Evolutionary conservation across 2,797 vertebrate genomes (phyloP), one percentile per base, ranked within the genome.

Genomic region (Macropodus opercularis): DNA sequence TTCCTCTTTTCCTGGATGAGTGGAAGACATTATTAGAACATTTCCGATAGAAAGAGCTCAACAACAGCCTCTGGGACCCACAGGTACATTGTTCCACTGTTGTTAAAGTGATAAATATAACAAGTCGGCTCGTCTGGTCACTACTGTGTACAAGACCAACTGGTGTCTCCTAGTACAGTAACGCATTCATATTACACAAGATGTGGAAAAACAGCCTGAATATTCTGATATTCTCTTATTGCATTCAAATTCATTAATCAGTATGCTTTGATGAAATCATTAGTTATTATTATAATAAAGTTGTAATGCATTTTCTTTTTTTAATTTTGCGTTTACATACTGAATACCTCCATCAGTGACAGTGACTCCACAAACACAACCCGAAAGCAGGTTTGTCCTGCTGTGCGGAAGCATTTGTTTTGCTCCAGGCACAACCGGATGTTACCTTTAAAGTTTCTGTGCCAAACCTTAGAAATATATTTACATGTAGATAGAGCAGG

Each of bases 311-410:
- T n/a, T n/a, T n/a, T n/a, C n/a, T n/a, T n/a, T n/a, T n/a, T n/a
- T n/a, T n/a, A n/a, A n/a, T n/a, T 31, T 12, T 17, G 10, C 1
- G 5, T 23, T 9, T 39, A 27, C n/a, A 9, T 24, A n/a, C 6
- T 35, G 4, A 40, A 15, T 3, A 31, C 15, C 6, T 66, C 15
- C 9, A 26, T 23, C 35, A 21, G n/a, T 19, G 17, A 54, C 17
- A 52, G 24, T 19, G 62, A 55, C 18, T 63, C 24, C 8, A 51
- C 54, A 49, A 41, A 34, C 7, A 62, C 22, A 19, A 21, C 11
- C 21, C 35, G 15, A 50, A 41, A 85, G 68, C 86, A 79, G 81
- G 86, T 85, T 76, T 44, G 27, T 72, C 86, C 64, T 75, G 86
- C 58, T 78, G 61, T 3, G 7, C 54, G 6, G 29, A 77, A 1